A percentile compares a stretch with the other conserved stretches of the same genome.
These are phyloP conservation scores for Monodelphis domestica DNA, from an alignment of 2,797 vertebrate genomes.

Conservation along the genomic window DNA sequence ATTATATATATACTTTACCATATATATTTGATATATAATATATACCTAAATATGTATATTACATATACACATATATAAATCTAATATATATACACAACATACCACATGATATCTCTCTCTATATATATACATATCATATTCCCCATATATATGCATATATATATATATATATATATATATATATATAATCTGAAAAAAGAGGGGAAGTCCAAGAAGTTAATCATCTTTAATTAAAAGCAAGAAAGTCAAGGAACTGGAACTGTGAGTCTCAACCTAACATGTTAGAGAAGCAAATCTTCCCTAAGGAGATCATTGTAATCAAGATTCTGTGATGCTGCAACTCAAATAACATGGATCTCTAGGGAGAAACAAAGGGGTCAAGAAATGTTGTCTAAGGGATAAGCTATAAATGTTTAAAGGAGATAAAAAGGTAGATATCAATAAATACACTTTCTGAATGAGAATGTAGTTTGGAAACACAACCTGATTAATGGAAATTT, in stretches of 20 bases:
- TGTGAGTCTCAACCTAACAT: slow-evolving; percentile 7
- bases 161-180: background rate
- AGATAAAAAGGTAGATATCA: background rate
- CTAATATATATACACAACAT: too few relatives aligned
- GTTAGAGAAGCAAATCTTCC: slow-evolving; percentile 15
- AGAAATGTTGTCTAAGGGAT: background rate
- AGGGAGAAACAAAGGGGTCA: background rate
- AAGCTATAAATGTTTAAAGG: slow-evolving; percentile 5
- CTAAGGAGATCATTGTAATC: slow-evolving; percentile 2
- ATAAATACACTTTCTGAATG: background rate
- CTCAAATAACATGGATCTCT: background rate
- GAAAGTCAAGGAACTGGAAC: slow-evolving; percentile 7
- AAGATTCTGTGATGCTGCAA: background rate
- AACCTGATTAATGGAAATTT: background rate
- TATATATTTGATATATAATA: too few relatives aligned
- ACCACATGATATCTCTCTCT: too few relatives aligned
- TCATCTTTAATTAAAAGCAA: background rate
- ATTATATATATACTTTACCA: too few relatives aligned
- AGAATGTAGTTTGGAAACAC: slow-evolving; percentile 19
- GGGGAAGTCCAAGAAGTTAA: background rate
- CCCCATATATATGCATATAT: too few relatives aligned
- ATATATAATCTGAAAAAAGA: background rate
- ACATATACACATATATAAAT: too few relatives aligned
- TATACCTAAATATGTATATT: too few relatives aligned
- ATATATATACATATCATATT: too few relatives aligned